Evolutionary conservation across 2,888 invertebrate species (phyloP), one percentile per base, ranked within the genome.

Genomic region (Ernsta delagoae): DNA sequence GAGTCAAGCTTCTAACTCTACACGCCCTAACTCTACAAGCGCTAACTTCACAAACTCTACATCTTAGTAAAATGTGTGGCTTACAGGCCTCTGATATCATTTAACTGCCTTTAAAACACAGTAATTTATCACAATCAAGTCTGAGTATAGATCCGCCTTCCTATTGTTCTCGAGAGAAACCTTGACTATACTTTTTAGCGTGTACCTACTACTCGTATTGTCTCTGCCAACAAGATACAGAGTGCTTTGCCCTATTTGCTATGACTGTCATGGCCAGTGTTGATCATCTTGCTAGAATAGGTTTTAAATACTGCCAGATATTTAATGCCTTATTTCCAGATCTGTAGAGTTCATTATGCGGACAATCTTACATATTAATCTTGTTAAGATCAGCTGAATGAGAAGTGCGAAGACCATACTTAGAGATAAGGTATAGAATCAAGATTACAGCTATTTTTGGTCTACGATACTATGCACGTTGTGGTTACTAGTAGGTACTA

Each of bases 161-260:
- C 41, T 41, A 41, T 41, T 41, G 41, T 41, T 41, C 8, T 8
- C 0, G 8, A 41, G 41, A 41, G 6, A 59, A 59, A 41, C 65
- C 65, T 65, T 65, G 45, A 50, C 50, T 48, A 59, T 41, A 41
- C 41, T 50, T n/a, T 57, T 65, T 57, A n/a, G 45, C 36, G 41
- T 24, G 50, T 45, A 39, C 65, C n/a, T n/a, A n/a, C 16, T 16
- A 16, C 16, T 16, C 16, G 16, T 50, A 50, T 65, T 64, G 64
- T 16, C 16, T 60, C 53, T 65, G 53, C 53, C 59, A 36, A 66
- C 50, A 16, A 59, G 59, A 11, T 65, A n/a, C 53, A 41, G 41
- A 41, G 66, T 60, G 59, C 50, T 66, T 31, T 66, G 66, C 34
- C 59, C 66, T 60, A 66, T 66, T 53, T 66, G 56, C 12, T 41